Conservation (phyloP, 2,113 vertebrate species). For the Bufo bufo region DNA sequence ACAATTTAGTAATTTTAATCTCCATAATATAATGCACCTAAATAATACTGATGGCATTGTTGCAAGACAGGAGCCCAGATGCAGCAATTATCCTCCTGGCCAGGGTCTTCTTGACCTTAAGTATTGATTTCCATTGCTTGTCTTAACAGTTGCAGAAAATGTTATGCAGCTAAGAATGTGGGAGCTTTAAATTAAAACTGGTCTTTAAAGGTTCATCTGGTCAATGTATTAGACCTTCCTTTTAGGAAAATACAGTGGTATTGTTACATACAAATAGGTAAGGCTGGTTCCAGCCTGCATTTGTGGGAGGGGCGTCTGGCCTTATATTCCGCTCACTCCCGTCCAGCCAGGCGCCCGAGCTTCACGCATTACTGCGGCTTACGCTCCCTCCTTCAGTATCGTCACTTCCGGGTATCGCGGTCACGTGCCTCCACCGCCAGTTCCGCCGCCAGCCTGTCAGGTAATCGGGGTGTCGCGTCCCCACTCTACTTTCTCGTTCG, state of each 20-base stretch:
- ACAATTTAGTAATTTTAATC: not conserved
- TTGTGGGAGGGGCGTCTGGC: too few species aligned
- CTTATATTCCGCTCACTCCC: too few species aligned
- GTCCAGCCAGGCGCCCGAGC: too few species aligned
- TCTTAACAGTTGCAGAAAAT: not conserved
- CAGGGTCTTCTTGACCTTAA: constrained; percentile 12
- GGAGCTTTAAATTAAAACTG: not conserved
- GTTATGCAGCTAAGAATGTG: not conserved
- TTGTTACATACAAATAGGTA: not conserved
- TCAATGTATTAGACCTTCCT: not conserved
- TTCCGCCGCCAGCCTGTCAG: too few species aligned
- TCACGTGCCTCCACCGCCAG: too few species aligned
- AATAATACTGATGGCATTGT: constrained; percentile 7
- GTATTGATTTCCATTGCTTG: constrained; percentile 21
- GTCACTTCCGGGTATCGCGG: too few species aligned
- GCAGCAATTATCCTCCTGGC: constrained; percentile 5
- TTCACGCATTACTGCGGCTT: too few species aligned
- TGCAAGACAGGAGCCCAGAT: not conserved
- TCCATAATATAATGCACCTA: constrained; percentile 1
- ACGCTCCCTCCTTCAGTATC: too few species aligned
- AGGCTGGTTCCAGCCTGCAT: too few species aligned
- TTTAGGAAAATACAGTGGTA: not conserved
- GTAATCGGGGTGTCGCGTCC: too few species aligned
- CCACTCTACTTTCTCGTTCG: too few species aligned
- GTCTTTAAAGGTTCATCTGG: not conserved